These are phyloP conservation scores for Parelbella ahira DNA, from an alignment of 2,888 invertebrate genomes.

Conservation along the genomic window DNA sequence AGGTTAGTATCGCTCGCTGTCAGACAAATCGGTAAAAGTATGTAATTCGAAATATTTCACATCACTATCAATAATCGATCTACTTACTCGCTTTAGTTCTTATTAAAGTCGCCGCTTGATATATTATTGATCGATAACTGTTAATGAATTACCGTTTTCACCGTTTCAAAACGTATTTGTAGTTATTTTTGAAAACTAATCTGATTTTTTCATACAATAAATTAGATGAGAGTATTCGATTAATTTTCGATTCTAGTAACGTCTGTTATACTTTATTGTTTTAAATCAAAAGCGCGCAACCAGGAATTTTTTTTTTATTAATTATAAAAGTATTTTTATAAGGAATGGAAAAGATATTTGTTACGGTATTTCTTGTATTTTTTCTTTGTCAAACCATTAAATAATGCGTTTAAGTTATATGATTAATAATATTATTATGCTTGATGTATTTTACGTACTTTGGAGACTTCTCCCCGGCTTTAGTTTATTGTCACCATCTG, in stretches of 20 bases:
- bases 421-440: too few relatives aligned
- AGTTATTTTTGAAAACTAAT: conserved; percentile 30
- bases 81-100: conserved; percentile 61
- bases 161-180: conserved; percentile 38
- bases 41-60: conserved; percentile 44
- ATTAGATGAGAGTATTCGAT: conserved; percentile 17
- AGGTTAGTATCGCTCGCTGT: conserved; percentile 4
- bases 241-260: conserved; percentile 16
- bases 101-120: conserved; percentile 59
- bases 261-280: conserved; percentile 6
- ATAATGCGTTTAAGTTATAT: too few relatives aligned
- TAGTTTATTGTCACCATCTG: too few relatives aligned
- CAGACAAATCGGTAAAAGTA: conserved; percentile 31
- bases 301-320: conserved; percentile 9
- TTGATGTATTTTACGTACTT: too few relatives aligned
- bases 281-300: conserved; percentile 14
- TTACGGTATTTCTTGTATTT: not conserved
- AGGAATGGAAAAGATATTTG: conserved; percentile 1
- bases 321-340: conserved; percentile 15
- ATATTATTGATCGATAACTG: conserved; percentile 57
- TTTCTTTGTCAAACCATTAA: not conserved
- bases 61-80: conserved; percentile 49
- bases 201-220: conserved; percentile 30
- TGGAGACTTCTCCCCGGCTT: too few relatives aligned
- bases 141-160: conserved; percentile 53